A percentile compares a stretch with the other conserved stretches of the same genome.
These are phyloP conservation scores for Accipiter virgatus DNA, from an alignment of 2,113 vertebrate genomes.

Conservation along the genomic window DNA sequence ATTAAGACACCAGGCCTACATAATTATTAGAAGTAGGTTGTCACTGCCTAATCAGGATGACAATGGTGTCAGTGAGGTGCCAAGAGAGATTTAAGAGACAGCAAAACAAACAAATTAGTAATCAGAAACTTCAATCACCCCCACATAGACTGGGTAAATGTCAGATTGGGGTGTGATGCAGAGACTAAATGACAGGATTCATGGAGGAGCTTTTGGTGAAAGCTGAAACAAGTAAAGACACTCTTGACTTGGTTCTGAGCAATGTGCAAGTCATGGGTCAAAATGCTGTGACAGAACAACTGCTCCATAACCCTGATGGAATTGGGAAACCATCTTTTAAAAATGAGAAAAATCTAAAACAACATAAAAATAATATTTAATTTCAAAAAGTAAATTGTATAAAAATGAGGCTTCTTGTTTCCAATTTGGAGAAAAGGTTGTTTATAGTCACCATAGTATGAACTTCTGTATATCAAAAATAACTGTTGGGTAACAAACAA, in stretches of 20 bases:
- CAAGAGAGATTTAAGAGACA: slow-evolving; percentile 14
- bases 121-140: slow-evolving; percentile 31
- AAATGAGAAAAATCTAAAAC: background rate
- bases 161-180: slow-evolving; percentile 27
- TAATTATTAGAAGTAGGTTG: background rate
- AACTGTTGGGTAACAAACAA: background rate
- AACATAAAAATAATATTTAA: background rate
- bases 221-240: slow-evolving; percentile 1
- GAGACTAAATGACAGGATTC: background rate
- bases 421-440: background rate
- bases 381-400: background rate
- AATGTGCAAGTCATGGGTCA: background rate
- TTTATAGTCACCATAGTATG: background rate
- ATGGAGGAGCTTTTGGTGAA: background rate
- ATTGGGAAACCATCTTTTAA: background rate
- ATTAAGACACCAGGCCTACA: background rate
- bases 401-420: background rate
- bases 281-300: background rate
- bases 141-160: background rate
- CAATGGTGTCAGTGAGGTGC: background rate
- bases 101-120: slow-evolving; percentile 19
- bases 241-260: background rate
- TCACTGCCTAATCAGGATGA: background rate
- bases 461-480: background rate
- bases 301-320: background rate